Percentiles rank a stretch among this genome's conserved stretches.
Evolutionary conservation across 92 coral and sea anemone genomes (phyloP).

Genomic region (Scolanthus callimorphus): DNA sequence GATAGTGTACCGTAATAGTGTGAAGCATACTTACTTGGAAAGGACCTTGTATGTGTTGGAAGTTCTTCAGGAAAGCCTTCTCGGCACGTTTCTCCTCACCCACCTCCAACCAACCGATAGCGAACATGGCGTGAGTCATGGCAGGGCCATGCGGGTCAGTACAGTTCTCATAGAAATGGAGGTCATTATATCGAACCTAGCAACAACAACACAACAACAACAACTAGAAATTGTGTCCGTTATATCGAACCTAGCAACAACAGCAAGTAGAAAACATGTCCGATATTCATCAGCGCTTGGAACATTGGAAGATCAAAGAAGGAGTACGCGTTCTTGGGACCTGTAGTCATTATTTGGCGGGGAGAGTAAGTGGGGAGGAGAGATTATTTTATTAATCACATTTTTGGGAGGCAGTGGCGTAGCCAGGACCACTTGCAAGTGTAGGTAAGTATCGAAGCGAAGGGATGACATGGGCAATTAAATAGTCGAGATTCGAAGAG

Average conservation of each 20-base stretch:
- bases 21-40: conserved; percentile 75
- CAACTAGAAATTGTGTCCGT: conserved; percentile 43
- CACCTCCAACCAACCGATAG: conserved; percentile 83
- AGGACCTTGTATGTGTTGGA: conserved; percentile 71
- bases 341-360: too few species aligned
- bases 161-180: conserved; percentile 43
- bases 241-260: conserved; percentile 79
- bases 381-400: too few species aligned
- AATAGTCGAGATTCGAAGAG: too few species aligned
- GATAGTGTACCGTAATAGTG: too few species aligned
- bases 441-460: too few species aligned
- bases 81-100: conserved; percentile 62
- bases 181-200: conserved; percentile 78
- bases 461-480: too few species aligned
- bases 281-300: too few species aligned
- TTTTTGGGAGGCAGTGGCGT: too few species aligned
- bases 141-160: conserved; percentile 74
- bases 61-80: conserved; percentile 60
- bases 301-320: too few species aligned
- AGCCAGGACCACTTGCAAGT: too few species aligned
- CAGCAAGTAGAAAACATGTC: conserved; percentile 25
- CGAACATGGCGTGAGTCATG: conserved; percentile 84
- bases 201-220: not conserved
- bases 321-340: too few species aligned
- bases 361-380: too few species aligned